Base-by-base conservation (phyloP, 2,113 vertebrate genomes). In the Shinisaurus crocodilurus region DNA sequence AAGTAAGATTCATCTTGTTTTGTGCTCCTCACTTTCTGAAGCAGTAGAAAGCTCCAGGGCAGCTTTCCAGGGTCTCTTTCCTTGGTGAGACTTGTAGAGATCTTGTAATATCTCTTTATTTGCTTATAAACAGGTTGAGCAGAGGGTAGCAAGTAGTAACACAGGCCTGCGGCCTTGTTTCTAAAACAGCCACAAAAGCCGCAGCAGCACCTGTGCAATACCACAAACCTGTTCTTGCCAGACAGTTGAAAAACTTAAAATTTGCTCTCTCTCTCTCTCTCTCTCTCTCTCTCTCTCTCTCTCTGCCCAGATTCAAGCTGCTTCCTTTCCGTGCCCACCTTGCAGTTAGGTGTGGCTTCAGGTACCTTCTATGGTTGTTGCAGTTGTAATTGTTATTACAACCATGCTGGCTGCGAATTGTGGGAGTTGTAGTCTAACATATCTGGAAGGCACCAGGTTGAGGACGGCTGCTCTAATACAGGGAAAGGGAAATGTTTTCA, bases 101-200 rank as follows among this genome's bases (percentile, higher is more conserved):
- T 48, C 57, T 67, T 40, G 37, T 60, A 57, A 76, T 76, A 76
- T 43, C 54, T 81, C 34, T 79, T 65, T 48, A 87, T 79, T 88
- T 79, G 18, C 40, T 87, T 65, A 63, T 45, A 69, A 69, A 70
- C 60, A 69, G 43, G 77, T 88, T 67, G 37, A 69, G 48, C 10
- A 27, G 15, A 16, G 45, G 43, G 63, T n/a, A 37, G 65, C 77
- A 88, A 65, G 76, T 45, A 54, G 40, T 27, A 80, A 81, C 4
- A 50, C 12, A 81, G 87, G 32, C 29, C 6, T 69, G 2, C 45
- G 23, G 43, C n/a, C 12, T 25, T 69, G 60, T 13, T 50, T 50
- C 45, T 13, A 13, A 88, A 88, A 6, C 40, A 79, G 57, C 60
- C 76, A 79, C 75, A 80, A 80, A 88, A 88, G 75, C 75, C 75